Percentiles rank a stretch among this genome's conserved stretches.
These are phyloP conservation scores for Esox masquinongy DNA, from an alignment of 2,797 vertebrate species.

Conservation along the genomic window DNA sequence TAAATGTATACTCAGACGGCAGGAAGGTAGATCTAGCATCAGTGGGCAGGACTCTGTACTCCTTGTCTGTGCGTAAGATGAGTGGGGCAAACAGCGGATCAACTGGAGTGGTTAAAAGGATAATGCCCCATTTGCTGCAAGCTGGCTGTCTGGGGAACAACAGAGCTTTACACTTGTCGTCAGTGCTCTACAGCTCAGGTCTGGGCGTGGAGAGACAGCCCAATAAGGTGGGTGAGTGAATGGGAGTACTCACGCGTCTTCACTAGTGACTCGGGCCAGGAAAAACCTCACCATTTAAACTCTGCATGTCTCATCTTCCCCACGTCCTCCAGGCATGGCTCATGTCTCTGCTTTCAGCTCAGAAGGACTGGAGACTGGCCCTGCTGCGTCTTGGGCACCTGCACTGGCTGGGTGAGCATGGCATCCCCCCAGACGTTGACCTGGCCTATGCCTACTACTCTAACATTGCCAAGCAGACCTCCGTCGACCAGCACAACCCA, in stretches of 20 bases:
- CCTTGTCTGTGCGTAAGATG: constrained; percentile 62
- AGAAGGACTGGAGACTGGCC: constrained; percentile 73
- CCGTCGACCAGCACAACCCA: constrained; percentile 61
- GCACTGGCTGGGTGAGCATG: constrained; percentile 70
- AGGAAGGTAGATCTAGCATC: constrained; percentile 38
- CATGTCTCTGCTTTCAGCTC: constrained; percentile 74
- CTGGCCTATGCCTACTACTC: constrained; percentile 80
- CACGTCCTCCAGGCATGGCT: constrained; percentile 70
- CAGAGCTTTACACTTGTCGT: constrained; percentile 71
- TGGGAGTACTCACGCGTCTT: neutral
- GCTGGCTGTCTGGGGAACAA: constrained; percentile 75
- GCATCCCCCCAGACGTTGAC: constrained; percentile 62
- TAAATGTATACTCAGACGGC: constrained; percentile 43
- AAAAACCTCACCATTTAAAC: neutral
- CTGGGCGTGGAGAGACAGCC: constrained; percentile 66
- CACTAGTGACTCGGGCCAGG: neutral
- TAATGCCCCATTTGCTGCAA: constrained; percentile 74
- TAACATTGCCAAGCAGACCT: constrained; percentile 78
- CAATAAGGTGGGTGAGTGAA: constrained; percentile 62
- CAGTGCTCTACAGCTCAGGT: constrained; percentile 72
- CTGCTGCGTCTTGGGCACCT: constrained; percentile 76
- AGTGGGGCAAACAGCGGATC: constrained; percentile 27
- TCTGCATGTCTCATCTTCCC: constrained; percentile 3
- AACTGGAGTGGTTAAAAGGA: constrained; percentile 42
- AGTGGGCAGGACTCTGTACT: constrained; percentile 69